Percentiles rank a stretch among this genome's conserved stretches.
These are phyloP conservation scores for Aurelia sp. DNA, from an alignment of 30 jellyfish, hydroid and myxozoan species.

Conservation along the genomic window DNA sequence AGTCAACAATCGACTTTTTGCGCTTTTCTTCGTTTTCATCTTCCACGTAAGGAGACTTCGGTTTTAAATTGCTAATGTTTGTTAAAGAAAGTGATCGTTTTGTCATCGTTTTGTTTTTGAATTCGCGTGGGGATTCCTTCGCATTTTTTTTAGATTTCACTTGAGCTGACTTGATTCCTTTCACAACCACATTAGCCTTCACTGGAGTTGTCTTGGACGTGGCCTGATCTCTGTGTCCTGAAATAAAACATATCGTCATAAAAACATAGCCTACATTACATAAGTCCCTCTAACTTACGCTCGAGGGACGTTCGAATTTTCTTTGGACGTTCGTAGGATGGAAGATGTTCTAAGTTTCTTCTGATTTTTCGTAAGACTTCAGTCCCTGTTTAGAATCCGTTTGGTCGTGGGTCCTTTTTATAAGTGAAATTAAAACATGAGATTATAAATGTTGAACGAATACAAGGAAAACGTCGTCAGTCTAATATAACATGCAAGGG, in stretches of 20 bases:
- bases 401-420: too few species aligned
- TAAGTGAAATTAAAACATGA: too few species aligned
- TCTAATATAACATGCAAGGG: too few species aligned
- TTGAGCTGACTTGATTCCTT: slow-evolving; percentile 3
- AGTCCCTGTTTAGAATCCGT: too few species aligned
- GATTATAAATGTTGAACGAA: too few species aligned
- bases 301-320: too few species aligned
- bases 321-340: too few species aligned
- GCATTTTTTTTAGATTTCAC: background rate
- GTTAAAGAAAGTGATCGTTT: slow-evolving; percentile 69
- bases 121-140: slow-evolving; percentile 3
- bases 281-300: too few species aligned
- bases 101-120: background rate
- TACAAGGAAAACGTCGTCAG: too few species aligned
- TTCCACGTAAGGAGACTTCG: slow-evolving; percentile 54
- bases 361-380: too few species aligned
- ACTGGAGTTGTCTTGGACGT: slow-evolving; percentile 36
- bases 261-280: too few species aligned
- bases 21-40: background rate
- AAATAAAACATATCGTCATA: background rate
- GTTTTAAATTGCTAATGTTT: slow-evolving; percentile 64
- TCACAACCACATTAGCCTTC: slow-evolving; percentile 25
- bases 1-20: slow-evolving; percentile 26
- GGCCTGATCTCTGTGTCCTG: slow-evolving; percentile 7
- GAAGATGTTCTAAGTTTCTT: too few species aligned